Evolutionary conservation across 2,888 invertebrate genomes (phyloP).

Genomic region (Tetranychus truncatus): DNA sequence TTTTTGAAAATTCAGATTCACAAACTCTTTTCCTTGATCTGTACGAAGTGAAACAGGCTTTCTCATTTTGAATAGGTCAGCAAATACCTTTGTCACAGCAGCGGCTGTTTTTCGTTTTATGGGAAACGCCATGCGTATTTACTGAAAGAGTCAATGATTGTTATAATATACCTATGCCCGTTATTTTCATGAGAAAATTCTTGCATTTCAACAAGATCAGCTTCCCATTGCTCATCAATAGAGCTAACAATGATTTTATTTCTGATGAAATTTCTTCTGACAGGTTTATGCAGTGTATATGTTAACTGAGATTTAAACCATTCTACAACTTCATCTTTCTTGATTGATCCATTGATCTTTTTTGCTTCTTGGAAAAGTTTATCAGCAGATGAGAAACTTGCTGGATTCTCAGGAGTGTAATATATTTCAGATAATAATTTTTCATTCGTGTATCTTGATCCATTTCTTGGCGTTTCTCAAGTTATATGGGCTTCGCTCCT

Average conservation of each 20-base stretch:
- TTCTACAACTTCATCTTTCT: constrained; percentile 14
- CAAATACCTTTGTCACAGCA: constrained; percentile 22
- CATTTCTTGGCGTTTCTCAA: too few species aligned
- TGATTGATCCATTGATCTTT: neutral
- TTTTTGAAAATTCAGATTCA: constrained; percentile 21
- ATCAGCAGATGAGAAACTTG: neutral
- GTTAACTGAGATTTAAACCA: constrained; percentile 18
- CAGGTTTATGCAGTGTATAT: constrained; percentile 21
- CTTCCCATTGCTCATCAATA: constrained; percentile 28
- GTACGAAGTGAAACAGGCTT: constrained; percentile 24
- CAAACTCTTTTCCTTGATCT: constrained; percentile 27
- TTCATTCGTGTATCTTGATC: neutral
- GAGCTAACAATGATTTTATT: constrained; percentile 24
- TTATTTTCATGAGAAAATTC: constrained; percentile 23
- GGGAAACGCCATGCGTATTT: constrained; percentile 27
- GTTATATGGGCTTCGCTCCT: too few species aligned
- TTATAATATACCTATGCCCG: constrained; percentile 26
- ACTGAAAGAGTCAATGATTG: constrained; percentile 28
- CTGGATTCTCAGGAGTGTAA: neutral
- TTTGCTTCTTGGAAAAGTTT: neutral
- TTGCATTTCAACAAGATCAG: constrained; percentile 26
- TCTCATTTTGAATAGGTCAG: constrained; percentile 16
- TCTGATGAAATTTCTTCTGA: constrained; percentile 16
- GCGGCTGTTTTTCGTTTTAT: constrained; percentile 27
- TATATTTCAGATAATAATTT: neutral